Evolutionary conservation across 2,797 vertebrate genomes (phyloP).

Genomic region (Pangasius djambal): DNA sequence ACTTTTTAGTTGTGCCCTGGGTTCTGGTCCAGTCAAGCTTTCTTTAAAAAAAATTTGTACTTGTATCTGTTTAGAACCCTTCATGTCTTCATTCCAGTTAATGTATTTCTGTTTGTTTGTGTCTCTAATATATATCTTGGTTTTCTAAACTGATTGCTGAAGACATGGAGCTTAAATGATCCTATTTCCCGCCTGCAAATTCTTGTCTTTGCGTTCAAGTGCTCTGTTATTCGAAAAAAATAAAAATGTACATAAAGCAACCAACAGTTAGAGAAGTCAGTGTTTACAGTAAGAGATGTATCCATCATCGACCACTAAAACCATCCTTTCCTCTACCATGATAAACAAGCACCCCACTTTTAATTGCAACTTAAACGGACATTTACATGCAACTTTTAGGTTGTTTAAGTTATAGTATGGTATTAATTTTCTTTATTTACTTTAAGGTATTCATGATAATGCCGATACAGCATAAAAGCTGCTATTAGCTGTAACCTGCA

Average conservation of each 20-base stretch:
- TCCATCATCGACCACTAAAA: background rate
- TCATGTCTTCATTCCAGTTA: background rate
- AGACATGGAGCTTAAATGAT: background rate
- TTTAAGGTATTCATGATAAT: background rate
- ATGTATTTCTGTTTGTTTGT: no score
- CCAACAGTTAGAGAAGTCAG: background rate
- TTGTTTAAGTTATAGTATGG: background rate
- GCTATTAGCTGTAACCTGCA: background rate
- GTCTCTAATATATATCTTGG: background rate
- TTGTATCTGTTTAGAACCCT: no score
- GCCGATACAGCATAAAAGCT: background rate
- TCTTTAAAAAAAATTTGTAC: no score
- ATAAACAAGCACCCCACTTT: background rate
- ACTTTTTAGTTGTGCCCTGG: no score
- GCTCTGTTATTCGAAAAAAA: background rate
- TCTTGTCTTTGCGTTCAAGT: background rate
- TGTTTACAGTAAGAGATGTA: background rate
- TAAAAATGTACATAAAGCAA: background rate
- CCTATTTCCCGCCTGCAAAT: background rate
- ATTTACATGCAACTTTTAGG: background rate
- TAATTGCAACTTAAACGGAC: background rate
- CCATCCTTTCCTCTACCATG: background rate
- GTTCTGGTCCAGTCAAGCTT: background rate
- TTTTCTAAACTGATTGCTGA: background rate
- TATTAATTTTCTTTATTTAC: background rate